These are phyloP conservation scores for Smithornis capensis DNA, from an alignment of 2,113 vertebrate species.

Conservation along the genomic window DNA sequence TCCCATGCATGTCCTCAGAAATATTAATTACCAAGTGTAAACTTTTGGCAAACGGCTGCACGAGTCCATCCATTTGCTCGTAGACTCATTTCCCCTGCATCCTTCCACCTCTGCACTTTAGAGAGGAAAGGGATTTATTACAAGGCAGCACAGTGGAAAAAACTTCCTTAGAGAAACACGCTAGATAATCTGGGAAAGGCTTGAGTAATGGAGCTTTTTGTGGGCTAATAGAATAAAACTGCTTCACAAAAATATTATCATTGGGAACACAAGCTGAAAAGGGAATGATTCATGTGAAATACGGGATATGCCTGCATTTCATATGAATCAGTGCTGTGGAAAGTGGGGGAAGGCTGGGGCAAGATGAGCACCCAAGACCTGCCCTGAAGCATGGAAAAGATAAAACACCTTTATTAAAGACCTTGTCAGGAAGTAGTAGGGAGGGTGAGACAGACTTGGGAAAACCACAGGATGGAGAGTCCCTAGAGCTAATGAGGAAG, in stretches of 20 bases:
- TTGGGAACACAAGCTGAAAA: constrained; percentile 41
- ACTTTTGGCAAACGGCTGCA: constrained; percentile 5
- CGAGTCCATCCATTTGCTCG: not conserved
- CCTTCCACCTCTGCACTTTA: constrained; percentile 14
- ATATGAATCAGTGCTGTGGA: constrained; percentile 34
- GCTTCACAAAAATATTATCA: constrained; percentile 44
- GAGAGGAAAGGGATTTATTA: constrained; percentile 40
- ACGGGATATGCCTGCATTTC: not conserved
- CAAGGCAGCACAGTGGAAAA: constrained; percentile 24
- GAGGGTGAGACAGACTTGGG: constrained; percentile 7
- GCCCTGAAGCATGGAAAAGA: constrained; percentile 54
- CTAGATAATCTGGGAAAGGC: constrained; percentile 44
- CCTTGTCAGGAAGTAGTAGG: not conserved
- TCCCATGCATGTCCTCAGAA: not conserved
- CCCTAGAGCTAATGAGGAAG: constrained; percentile 7
- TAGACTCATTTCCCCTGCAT: not conserved
- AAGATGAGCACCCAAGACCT: not conserved
- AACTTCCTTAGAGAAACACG: constrained; percentile 43
- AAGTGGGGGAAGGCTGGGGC: not conserved
- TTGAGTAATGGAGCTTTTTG: constrained; percentile 60
- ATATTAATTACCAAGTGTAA: not conserved
- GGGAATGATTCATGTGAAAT: constrained; percentile 62
- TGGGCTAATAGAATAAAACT: constrained; percentile 57
- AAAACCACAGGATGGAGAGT: constrained; percentile 16
- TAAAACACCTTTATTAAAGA: constrained; percentile 27